A percentile compares a stretch with the other conserved stretches of the same genome.
phyloP scores from a whole-genome alignment of 1,140 invertebrate genomes.

The Ridgeia piscesae region DNA sequence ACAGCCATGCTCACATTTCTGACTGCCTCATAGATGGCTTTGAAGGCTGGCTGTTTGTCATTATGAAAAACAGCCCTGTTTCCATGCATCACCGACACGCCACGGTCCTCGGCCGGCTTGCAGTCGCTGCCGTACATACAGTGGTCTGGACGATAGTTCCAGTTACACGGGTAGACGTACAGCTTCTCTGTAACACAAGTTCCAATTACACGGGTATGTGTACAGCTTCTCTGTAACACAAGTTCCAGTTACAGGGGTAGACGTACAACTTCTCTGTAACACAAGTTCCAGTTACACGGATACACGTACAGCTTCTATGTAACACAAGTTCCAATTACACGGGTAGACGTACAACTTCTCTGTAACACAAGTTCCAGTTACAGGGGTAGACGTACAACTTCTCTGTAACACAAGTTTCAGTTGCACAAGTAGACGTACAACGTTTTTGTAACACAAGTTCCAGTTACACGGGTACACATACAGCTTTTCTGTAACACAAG shows the following conservation, averaged over 20 bases:
- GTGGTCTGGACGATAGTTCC: constrained; percentile 91
- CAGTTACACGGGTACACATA: too few relatives aligned
- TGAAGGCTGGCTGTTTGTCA: constrained; percentile 83
- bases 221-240: constrained; percentile 70
- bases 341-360: constrained; percentile 18
- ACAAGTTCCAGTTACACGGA: constrained; percentile 82
- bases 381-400: neutral
- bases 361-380: constrained; percentile 27
- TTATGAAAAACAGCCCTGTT: constrained; percentile 83
- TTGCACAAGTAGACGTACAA: neutral
- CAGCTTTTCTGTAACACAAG: constrained; percentile 18
- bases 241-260: constrained; percentile 86
- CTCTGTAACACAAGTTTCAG: constrained; percentile 30
- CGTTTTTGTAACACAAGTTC: constrained; percentile 31
- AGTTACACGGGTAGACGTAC: constrained; percentile 79
- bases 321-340: constrained; percentile 35
- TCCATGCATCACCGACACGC: constrained; percentile 84
- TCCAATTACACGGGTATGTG: constrained; percentile 82
- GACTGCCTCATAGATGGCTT: constrained; percentile 73
- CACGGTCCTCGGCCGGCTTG: constrained; percentile 71
- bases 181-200: constrained; percentile 74
- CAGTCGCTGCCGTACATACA: constrained; percentile 90
- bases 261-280: constrained; percentile 75
- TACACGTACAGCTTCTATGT: constrained; percentile 78
- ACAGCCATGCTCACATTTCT: constrained; percentile 64